Base-by-base conservation (phyloP, 2,113 vertebrate genomes). In the Colistium nudipinnis region DNA sequence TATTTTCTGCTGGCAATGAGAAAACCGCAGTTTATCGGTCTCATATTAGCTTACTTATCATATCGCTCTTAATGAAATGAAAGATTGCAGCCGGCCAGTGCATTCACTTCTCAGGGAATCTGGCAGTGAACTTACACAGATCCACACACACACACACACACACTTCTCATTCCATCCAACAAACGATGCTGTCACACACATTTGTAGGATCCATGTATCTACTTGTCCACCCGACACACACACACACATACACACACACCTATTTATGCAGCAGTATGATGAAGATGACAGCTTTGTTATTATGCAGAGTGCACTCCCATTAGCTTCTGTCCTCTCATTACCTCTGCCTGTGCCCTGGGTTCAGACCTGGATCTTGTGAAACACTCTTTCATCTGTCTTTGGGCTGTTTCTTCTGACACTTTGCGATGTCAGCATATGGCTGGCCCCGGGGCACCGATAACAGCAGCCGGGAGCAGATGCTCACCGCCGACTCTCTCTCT, bases 351-450 rank as follows among this genome's bases (percentile, higher is more conserved):
- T 53, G 67, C 78, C 72, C 45, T 1, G 16, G 74, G 75, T 70
- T 85, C 68, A 84, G 43, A 20, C 3, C 51, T 62, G 60, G 57
- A 73, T 73, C 69, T 66, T 79, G 62, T 75, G 64, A 84, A 83
- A 75, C 76, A 72, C 76, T 64, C 70, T 57, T 81, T 80, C 75
- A 85, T 87, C 72, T 71, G 67, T 85, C 78, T 84, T 79, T 36
- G 4, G 70, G 76, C 80, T 67, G 11, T 79, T 36, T 70, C 72
- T 65, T 78, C 61, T 83, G 76, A 88, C 83, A 88, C 71, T 70
- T 82, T 82, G 62, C 69, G 66, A 43, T 78, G 76, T 87, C 67
- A 89, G 82, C 85, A 87, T 84, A 82, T 82, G 69, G 80, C 20
- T 76, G 33, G 52, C 80, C 77, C 71, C 47, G 25, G 67, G 82